Evolutionary conservation across 2,797 vertebrate genomes (phyloP), one percentile per base, ranked within the genome.

Genomic region (Sebastes itinus): DNA sequence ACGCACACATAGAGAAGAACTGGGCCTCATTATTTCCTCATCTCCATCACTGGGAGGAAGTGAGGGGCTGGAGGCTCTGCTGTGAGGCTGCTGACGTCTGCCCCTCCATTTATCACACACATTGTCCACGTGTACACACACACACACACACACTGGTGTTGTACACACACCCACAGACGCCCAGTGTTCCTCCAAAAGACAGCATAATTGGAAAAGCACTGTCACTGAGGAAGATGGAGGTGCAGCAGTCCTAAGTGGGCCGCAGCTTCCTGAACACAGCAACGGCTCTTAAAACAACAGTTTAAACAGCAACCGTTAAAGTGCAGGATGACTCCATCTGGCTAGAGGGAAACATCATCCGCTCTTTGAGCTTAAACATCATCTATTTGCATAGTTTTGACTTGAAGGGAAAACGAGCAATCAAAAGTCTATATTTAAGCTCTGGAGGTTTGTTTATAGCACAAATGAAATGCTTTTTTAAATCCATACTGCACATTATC

Each of bases 21-120:
- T 42, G 61, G 82, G 81, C 80, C 88, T 95, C 81, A 77, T 94
- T 94, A 94, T 95, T 93, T 92, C 87, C 74, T 94, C 93, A 91
- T 94, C 66, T 75, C 88, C 84, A 81, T 93, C 88, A 81, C 67
- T 28, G 33, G 12, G 35, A 90, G 88, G 54, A 92, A 91, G 82
- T 88, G 77, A 82, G 70, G 62, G 87, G 80, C 78, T 91, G 83
- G 67, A 81, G 74, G 74, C 75, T 83, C 52, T 70, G 65, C 84
- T 78, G 77, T 83, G 52, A 76, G 65, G 78, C 88, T 86, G 87
- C 86, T 87, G 87, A 88, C 67, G 55, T 86, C 84, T 86, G 87
- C 75, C 87, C 78, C 68, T 82, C 84, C 73, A 91, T 93, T 93
- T 89, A 90, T 94, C 91, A 89, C 77, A 85, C 52, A 76, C 55